Conservation (phyloP, 1,140 invertebrate species). For the Rhagoletis pomonella region DNA sequence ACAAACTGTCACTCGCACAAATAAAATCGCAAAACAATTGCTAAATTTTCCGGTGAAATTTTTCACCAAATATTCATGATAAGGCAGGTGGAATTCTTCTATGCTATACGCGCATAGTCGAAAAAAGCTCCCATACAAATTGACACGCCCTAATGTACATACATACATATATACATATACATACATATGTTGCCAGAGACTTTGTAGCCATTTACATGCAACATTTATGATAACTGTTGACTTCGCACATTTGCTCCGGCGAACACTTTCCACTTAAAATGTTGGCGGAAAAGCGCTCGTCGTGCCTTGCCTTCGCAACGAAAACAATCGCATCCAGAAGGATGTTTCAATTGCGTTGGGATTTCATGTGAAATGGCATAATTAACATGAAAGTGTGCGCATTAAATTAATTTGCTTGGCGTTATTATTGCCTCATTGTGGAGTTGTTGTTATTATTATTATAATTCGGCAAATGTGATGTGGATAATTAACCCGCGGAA, state of each 20-base stretch:
- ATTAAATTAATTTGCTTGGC: conserved; percentile 49
- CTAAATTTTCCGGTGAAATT: no score
- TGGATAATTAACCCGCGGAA: conserved; percentile 41
- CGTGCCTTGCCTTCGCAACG: background rate
- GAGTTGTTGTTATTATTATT: conserved; percentile 42
- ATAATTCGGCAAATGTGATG: conserved; percentile 23
- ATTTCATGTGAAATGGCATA: conserved; percentile 49
- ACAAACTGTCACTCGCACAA: no score
- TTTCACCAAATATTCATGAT: no score
- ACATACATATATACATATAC: no score
- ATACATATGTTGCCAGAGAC: no score
- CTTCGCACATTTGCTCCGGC: background rate
- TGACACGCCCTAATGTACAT: no score
- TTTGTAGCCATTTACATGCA: conserved; percentile 24
- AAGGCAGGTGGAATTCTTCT: no score
- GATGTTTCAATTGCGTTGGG: conserved; percentile 28
- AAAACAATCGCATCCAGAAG: background rate
- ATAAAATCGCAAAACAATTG: no score
- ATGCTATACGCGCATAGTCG: no score
- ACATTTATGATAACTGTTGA: conserved; percentile 47
- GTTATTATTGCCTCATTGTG: conserved; percentile 44
- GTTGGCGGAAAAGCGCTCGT: background rate
- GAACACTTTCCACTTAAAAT: conserved; percentile 24
- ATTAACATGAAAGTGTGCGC: conserved; percentile 50
- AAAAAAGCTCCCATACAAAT: no score